A percentile compares a stretch with the other conserved stretches of the same genome.
Evolutionary conservation across 2,797 vertebrate species (phyloP).

Genomic region (Coendou prehensilis): DNA sequence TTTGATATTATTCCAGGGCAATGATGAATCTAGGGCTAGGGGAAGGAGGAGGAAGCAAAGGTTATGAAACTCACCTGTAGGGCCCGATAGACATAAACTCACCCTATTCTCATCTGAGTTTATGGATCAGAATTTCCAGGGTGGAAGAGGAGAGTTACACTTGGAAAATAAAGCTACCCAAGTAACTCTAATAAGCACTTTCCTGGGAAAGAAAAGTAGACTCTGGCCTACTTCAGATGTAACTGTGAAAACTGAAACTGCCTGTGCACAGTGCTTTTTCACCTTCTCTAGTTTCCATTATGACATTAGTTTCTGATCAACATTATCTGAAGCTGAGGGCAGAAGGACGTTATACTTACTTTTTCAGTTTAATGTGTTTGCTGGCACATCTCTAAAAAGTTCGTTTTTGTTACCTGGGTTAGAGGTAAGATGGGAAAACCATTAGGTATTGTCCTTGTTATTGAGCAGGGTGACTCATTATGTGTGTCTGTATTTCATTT

Average conservation of each 20-base stretch:
- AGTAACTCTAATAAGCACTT: background rate
- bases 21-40: background rate
- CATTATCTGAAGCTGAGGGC: background rate
- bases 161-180: background rate
- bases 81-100: accelerated
- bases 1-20: background rate
- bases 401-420: background rate
- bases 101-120: background rate
- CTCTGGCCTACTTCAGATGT: background rate
- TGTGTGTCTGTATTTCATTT: background rate
- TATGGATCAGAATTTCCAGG: background rate
- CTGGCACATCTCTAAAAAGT: background rate
- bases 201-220: background rate
- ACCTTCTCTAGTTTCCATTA: background rate
- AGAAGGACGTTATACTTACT: background rate
- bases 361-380: background rate
- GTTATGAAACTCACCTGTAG: background rate
- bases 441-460: background rate
- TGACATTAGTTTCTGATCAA: background rate
- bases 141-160: background rate
- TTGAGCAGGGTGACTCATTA: background rate
- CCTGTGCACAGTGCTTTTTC: accelerated
- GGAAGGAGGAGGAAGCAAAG: accelerated
- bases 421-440: background rate
- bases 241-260: background rate